These are phyloP conservation scores for Globodera rostochiensis DNA, from an alignment of 1,140 invertebrate species.

Conservation along the genomic window DNA sequence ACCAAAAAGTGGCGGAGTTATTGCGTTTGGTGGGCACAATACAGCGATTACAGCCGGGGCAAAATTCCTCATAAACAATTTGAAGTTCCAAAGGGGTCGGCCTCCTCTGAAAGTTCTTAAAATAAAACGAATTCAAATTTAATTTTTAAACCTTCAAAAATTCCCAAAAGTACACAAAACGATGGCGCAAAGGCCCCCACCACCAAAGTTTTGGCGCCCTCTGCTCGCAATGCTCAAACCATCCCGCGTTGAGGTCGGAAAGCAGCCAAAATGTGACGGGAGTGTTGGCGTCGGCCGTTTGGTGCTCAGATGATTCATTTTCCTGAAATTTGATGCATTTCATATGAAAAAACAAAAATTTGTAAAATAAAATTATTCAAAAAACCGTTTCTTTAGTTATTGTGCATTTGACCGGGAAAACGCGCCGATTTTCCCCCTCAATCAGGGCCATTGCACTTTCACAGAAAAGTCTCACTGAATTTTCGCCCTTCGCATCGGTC, in stretches of 20 bases:
- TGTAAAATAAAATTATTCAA: neutral
- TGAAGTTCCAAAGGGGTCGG: slow-evolving; percentile 24
- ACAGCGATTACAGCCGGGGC: slow-evolving; percentile 40
- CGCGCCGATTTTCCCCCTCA: slow-evolving; percentile 19
- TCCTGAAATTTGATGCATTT: neutral
- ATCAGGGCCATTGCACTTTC: slow-evolving; percentile 50
- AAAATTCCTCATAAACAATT: slow-evolving; percentile 39
- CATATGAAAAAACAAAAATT: neutral
- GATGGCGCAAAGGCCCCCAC: slow-evolving; percentile 29
- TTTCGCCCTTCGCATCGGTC: slow-evolving; percentile 19
- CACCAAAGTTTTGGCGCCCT: slow-evolving; percentile 45
- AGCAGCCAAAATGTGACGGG: slow-evolving; percentile 35
- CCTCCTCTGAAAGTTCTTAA: slow-evolving; percentile 21
- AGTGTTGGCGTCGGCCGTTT: neutral
- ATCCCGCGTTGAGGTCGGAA: slow-evolving; percentile 35
- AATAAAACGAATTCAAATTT: neutral
- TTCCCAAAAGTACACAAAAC: slow-evolving; percentile 41
- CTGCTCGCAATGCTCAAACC: slow-evolving; percentile 51
- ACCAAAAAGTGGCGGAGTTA: slow-evolving; percentile 1
- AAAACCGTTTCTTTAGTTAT: slow-evolving; percentile 5
- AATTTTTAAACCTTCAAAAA: slow-evolving; percentile 39
- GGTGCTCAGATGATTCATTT: neutral
- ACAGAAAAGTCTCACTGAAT: slow-evolving; percentile 36
- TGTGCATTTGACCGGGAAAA: slow-evolving; percentile 38
- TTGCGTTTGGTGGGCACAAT: neutral